Percentiles rank a stretch among this genome's conserved stretches.
Evolutionary conservation across 2,113 vertebrate genomes (phyloP).

Genomic region (Ptyas mucosa): DNA sequence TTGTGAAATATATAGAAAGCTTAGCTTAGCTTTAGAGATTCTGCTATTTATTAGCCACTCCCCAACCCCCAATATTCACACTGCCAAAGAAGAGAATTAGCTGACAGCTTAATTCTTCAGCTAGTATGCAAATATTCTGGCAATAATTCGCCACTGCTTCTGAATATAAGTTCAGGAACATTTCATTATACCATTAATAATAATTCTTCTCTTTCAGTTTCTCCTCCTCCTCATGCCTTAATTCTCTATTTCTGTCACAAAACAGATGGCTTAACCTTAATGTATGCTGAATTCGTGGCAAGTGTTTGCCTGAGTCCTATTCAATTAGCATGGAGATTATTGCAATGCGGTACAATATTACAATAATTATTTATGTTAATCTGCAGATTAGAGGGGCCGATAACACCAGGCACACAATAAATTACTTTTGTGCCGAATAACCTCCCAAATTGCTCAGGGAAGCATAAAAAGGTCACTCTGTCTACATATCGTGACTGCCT

Average conservation of each 20-base stretch:
- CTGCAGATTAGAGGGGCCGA: slow-evolving; percentile 39
- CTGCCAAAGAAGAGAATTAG: slow-evolving; percentile 36
- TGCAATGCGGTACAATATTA: slow-evolving; percentile 38
- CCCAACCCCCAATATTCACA: background rate
- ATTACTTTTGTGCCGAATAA: slow-evolving; percentile 19
- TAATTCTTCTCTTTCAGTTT: background rate
- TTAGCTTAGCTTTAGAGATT: slow-evolving; percentile 45
- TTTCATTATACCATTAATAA: slow-evolving; percentile 57
- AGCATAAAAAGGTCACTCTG: slow-evolving; percentile 23
- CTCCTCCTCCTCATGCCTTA: slow-evolving; percentile 60
- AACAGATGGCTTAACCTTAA: slow-evolving; percentile 57
- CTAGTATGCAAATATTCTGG: slow-evolving; percentile 51
- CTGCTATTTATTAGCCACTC: slow-evolving; percentile 49
- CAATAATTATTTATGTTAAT: slow-evolving; percentile 55
- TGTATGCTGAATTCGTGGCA: slow-evolving; percentile 41
- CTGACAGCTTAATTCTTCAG: slow-evolving; percentile 52
- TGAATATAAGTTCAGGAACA: slow-evolving; percentile 51
- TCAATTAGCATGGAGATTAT: slow-evolving; percentile 52
- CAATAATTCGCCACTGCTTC: slow-evolving; percentile 52
- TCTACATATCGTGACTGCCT: slow-evolving; percentile 8
- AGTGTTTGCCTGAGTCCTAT: slow-evolving; percentile 52
- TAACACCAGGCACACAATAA: slow-evolving; percentile 10
- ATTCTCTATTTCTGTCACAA: slow-evolving; percentile 67
- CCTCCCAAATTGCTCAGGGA: slow-evolving; percentile 31
- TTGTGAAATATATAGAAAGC: slow-evolving; percentile 54